Conservation (phyloP, 2,888 invertebrate genomes). For the Hyles lineata region DNA sequence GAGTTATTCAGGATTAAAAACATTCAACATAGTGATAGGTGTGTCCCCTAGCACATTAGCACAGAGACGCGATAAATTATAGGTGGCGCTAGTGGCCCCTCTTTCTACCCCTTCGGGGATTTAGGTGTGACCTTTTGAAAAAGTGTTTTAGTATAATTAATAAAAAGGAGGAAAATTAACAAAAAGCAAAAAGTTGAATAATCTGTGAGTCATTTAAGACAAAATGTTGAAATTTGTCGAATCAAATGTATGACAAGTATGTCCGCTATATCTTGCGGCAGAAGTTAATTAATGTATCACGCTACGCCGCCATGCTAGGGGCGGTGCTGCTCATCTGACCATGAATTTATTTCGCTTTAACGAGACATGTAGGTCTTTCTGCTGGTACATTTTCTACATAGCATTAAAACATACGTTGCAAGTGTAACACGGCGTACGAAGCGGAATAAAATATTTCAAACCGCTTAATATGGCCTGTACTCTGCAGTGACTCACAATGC, state of each 20-base stretch:
- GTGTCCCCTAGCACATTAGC: no score
- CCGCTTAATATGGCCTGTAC: conserved; percentile 27
- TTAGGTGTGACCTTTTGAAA: no score
- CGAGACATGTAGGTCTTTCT: conserved; percentile 35
- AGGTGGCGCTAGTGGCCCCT: no score
- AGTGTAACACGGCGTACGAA: conserved; percentile 36
- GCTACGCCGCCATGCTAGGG: conserved; percentile 45
- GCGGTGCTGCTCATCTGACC: conserved; percentile 47
- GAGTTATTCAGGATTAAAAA: no score
- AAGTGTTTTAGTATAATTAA: no score
- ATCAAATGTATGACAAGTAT: conserved; percentile 30
- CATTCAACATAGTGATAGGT: no score
- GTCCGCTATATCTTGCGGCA: conserved; percentile 34
- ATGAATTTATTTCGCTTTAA: conserved; percentile 44
- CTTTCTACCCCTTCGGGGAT: no score
- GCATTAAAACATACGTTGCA: background rate
- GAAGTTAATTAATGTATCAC: conserved; percentile 46
- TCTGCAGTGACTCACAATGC: conserved; percentile 8
- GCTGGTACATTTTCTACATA: background rate
- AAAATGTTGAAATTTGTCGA: background rate
- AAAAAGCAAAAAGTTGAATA: background rate
- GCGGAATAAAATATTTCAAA: conserved; percentile 21
- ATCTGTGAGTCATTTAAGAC: background rate
- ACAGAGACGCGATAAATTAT: no score
- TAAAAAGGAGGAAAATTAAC: background rate